Evolutionary conservation across 2,797 vertebrate genomes (phyloP), one percentile per base, ranked within the genome.

Genomic region (Microctenopoma lineatum): DNA sequence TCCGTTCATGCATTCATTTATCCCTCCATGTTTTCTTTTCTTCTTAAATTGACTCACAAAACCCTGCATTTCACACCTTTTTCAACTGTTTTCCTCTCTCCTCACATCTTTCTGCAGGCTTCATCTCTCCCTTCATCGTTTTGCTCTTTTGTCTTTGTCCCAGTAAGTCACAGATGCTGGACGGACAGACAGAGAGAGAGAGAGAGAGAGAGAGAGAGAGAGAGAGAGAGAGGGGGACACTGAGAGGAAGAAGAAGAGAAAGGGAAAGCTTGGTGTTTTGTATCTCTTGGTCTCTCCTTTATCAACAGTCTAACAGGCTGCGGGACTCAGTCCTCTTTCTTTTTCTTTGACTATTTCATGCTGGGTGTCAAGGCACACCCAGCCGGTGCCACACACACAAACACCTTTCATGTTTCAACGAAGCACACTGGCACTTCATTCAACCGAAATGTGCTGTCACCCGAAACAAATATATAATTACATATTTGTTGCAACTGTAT

Each of bases 241-340:
- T 6, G 13, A 34, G 39, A 34, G 39, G 21, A 38, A 47, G 21
- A 21, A 38, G 59, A 56, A 10, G 32, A 48, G 47, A 53, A 55
- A 32, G 4, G 21, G 34, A 65, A 65, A 27, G 56, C 18, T 77
- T 58, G 55, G 66, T 65, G 63, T 70, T 67, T 69, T 74, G 36
- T 56, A 55, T 36, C 51, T 69, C 57, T 77, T 66, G 58, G 14
- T 59, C 70, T 73, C 9, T 73, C 60, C 62, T 82, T 73, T 77
- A 75, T 81, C 70, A 66, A 69, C 68, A 72, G 66, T 60, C 58
- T 69, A 85, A 75, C 77, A 77, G 79, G 59, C 70, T 84, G 62
- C 58, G 26, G 56, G 65, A 46, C 59, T 73, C 73, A 60, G 52
- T 67, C 67, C 52, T 77, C 74, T 65, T 64, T 53, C 60, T 76